Evolutionary conservation across 2,888 invertebrate species (phyloP).

Genomic region (Lampropteryx suffumata): DNA sequence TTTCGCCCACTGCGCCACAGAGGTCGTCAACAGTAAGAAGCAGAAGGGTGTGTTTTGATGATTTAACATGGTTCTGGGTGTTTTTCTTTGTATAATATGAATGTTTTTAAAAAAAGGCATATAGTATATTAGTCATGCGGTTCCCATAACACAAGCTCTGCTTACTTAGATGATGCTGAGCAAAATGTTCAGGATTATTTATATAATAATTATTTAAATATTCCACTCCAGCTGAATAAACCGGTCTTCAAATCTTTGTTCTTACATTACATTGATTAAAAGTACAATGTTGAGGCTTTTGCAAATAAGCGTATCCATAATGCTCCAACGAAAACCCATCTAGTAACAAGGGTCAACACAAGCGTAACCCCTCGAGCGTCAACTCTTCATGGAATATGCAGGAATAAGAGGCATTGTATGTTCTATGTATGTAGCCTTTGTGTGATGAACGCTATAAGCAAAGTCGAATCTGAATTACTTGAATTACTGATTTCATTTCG

Average conservation of each 20-base stretch:
- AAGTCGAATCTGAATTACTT: conserved; percentile 9
- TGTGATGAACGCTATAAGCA: neutral
- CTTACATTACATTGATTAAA: conserved; percentile 7
- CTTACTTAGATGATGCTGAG: no score
- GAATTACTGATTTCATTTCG: neutral
- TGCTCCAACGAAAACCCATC: conserved; percentile 30
- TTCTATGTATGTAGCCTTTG: conserved; percentile 20
- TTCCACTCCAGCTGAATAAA: no score
- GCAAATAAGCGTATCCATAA: conserved; percentile 29
- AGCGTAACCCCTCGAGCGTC: conserved; percentile 42
- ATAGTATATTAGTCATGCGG: no score
- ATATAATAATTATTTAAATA: no score
- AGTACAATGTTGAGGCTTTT: neutral
- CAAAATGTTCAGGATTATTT: no score
- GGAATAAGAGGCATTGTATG: conserved; percentile 16
- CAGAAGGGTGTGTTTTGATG: no score
- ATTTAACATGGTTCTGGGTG: no score
- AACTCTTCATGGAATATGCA: conserved; percentile 2
- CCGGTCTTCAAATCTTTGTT: neutral
- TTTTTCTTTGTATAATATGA: no score
- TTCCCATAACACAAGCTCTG: no score
- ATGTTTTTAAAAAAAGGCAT: no score
- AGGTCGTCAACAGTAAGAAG: no score
- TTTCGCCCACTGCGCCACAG: no score
- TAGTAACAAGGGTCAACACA: conserved; percentile 46